phyloP scores from a whole-genome alignment of 2,797 vertebrate species.

The Fistularia tabacaria region DNA sequence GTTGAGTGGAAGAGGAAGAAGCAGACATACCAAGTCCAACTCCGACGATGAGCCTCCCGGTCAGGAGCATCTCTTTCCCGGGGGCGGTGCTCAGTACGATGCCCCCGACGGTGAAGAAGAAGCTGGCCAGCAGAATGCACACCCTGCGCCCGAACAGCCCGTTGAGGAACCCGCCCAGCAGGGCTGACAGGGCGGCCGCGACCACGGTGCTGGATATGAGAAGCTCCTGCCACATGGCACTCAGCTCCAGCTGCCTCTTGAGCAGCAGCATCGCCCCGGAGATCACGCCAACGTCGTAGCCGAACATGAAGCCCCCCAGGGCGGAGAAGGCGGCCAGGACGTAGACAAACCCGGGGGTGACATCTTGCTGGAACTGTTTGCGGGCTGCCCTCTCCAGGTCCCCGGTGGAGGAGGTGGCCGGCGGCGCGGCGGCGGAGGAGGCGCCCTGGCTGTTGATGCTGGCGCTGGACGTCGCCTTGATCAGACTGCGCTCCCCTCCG shows the following conservation, averaged over 20 bases:
- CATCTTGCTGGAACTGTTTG: conserved; percentile 91
- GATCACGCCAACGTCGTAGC: conserved; percentile 96
- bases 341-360: conserved; percentile 89
- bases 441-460: conserved; percentile 80
- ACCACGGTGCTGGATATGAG: conserved; percentile 91
- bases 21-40: conserved; percentile 88
- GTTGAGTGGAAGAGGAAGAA: too few species aligned
- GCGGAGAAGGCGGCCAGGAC: conserved; percentile 89
- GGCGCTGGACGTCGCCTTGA: conserved; percentile 79
- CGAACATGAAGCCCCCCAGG: conserved; percentile 93
- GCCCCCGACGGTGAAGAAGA: conserved; percentile 84
- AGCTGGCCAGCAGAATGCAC: conserved; percentile 90
- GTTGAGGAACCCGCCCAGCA: conserved; percentile 88
- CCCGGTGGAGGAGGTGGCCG: conserved; percentile 59
- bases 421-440: conserved; percentile 17
- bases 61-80: conserved; percentile 86
- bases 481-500: conserved; percentile 79
- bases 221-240: conserved; percentile 91
- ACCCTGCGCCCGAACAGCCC: conserved; percentile 86
- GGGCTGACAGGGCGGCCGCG: conserved; percentile 87
- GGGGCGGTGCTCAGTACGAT: conserved; percentile 82
- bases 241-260: conserved; percentile 86
- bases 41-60: conserved; percentile 88
- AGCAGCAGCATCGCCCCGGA: conserved; percentile 94
- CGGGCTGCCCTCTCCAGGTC: conserved; percentile 93